Percentiles rank a stretch among this genome's conserved stretches.
Evolutionary conservation across 1,140 invertebrate species (phyloP).

Genomic region (Leptopilina clavipes): DNA sequence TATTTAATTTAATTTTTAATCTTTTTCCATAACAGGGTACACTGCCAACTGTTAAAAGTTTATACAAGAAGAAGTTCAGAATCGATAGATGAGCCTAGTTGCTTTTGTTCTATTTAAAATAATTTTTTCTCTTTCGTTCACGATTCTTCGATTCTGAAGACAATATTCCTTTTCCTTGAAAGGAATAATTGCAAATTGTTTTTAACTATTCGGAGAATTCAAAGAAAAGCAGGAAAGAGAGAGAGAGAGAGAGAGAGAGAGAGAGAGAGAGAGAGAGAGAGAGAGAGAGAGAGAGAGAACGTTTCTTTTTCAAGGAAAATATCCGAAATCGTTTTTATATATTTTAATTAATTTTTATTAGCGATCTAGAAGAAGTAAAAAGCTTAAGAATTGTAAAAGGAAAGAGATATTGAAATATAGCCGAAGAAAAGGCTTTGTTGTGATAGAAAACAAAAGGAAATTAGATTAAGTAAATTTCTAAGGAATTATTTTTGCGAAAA

Average conservation of each 20-base stretch:
- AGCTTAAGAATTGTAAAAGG: no score
- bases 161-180: not conserved
- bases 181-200: not conserved
- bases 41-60: conserved; percentile 77
- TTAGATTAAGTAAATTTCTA: not conserved
- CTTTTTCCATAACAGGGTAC: conserved; percentile 69
- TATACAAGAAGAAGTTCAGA: conserved; percentile 73
- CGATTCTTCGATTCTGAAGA: not conserved
- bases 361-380: not conserved
- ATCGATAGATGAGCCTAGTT: conserved; percentile 47
- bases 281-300: not conserved
- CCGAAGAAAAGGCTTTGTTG: not conserved
- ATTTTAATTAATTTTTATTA: not conserved
- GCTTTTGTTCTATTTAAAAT: conserved; percentile 50
- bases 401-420: not conserved
- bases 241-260: not conserved
- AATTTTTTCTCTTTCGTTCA: not conserved
- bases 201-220: not conserved
- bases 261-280: not conserved
- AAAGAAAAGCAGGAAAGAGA: not conserved
- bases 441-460: not conserved
- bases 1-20: not conserved
- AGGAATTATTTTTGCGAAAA: conserved; percentile 14
- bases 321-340: not conserved
- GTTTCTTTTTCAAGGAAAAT: not conserved